Evolutionary conservation across 1,140 invertebrate genomes (phyloP).

Genomic region (Drosophila serrata): DNA sequence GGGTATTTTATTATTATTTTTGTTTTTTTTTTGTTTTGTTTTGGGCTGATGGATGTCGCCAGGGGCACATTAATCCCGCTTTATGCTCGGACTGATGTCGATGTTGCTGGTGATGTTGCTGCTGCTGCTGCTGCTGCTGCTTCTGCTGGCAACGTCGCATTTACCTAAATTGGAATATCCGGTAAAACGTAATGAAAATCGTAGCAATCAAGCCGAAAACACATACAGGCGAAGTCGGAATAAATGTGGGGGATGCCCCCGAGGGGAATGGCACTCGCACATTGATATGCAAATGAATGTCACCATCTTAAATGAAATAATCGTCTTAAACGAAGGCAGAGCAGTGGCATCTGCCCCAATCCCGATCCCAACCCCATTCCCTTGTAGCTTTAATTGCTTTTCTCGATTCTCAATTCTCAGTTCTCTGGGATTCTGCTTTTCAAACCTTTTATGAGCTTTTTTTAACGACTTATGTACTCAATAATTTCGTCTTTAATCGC

Average conservation of each 20-base stretch:
- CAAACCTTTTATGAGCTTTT: slow-evolving; percentile 53
- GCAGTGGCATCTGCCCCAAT: slow-evolving; percentile 14
- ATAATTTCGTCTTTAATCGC: slow-evolving; percentile 35
- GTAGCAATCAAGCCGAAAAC: slow-evolving; percentile 79
- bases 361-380: slow-evolving; percentile 11
- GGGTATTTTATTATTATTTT: slow-evolving; percentile 22
- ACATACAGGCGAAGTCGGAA: slow-evolving; percentile 37
- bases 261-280: slow-evolving; percentile 24
- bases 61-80: slow-evolving; percentile 70
- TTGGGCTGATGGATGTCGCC: slow-evolving; percentile 55
- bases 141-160: slow-evolving; percentile 78
- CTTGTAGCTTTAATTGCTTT: slow-evolving; percentile 71
- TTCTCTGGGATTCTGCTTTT: not conserved
- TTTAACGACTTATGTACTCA: slow-evolving; percentile 72
- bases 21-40: slow-evolving; percentile 33
- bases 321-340: slow-evolving; percentile 76
- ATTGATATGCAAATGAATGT: slow-evolving; percentile 85
- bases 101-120: slow-evolving; percentile 17
- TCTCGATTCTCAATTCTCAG: slow-evolving; percentile 21
- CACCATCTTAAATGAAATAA: slow-evolving; percentile 83
- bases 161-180: slow-evolving; percentile 85
- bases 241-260: slow-evolving; percentile 18
- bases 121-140: slow-evolving; percentile 14
- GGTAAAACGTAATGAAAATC: slow-evolving; percentile 84
- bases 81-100: slow-evolving; percentile 45